Conservation (phyloP, 2,888 invertebrate species). For the Caenorhabditis imperialis region DNA sequence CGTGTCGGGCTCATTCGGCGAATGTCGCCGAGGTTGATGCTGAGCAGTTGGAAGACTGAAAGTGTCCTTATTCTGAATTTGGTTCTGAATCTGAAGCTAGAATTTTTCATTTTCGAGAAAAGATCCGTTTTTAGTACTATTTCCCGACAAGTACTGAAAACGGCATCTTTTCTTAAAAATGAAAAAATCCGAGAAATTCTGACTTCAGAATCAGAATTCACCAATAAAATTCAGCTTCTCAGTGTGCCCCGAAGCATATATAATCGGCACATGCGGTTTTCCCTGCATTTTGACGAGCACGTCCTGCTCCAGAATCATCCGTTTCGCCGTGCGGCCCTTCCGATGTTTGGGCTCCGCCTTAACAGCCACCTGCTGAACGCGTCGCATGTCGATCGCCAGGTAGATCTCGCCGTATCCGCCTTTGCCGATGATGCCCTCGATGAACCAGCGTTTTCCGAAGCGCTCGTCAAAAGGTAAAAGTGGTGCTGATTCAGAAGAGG, state of each 20-base stretch:
- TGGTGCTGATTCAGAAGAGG: constrained; percentile 14
- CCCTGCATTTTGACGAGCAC: constrained; percentile 66
- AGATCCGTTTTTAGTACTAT: too few species aligned
- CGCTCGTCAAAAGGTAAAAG: constrained; percentile 55
- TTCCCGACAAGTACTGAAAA: too few species aligned
- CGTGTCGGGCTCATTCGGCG: constrained; percentile 62
- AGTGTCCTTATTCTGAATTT: too few species aligned
- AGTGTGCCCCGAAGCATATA: constrained; percentile 62
- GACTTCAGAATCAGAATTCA: constrained; percentile 13
- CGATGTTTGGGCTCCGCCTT: constrained; percentile 67
- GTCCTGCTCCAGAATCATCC: constrained; percentile 70
- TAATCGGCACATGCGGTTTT: constrained; percentile 65
- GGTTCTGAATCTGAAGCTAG: too few species aligned
- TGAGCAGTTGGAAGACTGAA: constrained; percentile 70
- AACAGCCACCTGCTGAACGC: constrained; percentile 63
- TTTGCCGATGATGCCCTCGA: constrained; percentile 57
- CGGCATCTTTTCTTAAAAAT: too few species aligned
- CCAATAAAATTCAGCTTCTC: constrained; percentile 51
- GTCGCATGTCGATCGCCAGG: constrained; percentile 58
- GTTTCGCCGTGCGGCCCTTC: constrained; percentile 55
- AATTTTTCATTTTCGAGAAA: too few species aligned
- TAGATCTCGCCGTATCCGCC: constrained; percentile 71
- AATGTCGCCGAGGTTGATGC: constrained; percentile 70
- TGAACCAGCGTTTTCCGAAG: constrained; percentile 52
- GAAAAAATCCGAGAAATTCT: not conserved